These are phyloP conservation scores for Hylomyscus alleni DNA, from an alignment of 2,797 vertebrate species.

Conservation along the genomic window DNA sequence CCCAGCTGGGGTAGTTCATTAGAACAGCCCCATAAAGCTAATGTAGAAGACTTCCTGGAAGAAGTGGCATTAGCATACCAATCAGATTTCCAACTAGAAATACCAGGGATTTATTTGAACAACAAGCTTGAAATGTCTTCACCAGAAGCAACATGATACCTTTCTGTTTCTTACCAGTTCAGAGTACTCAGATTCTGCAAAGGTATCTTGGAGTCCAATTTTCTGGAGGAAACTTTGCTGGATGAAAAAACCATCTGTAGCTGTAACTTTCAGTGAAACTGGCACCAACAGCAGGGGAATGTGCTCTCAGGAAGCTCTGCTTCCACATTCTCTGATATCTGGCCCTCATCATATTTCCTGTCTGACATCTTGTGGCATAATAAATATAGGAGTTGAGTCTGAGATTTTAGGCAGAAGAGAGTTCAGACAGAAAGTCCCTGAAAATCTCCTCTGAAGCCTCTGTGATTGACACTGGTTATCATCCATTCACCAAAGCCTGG, in stretches of 20 bases:
- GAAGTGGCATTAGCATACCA: not conserved
- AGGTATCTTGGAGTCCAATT: not conserved
- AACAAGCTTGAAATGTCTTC: slow-evolving; percentile 2
- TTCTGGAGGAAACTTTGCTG: not conserved
- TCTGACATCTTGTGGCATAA: not conserved
- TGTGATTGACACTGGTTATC: not conserved
- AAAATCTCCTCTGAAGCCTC: not conserved
- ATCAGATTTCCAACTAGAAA: slow-evolving; percentile 2
- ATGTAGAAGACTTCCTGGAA: slow-evolving; percentile 6
- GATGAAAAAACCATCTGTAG: not conserved
- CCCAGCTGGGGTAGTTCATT: not conserved
- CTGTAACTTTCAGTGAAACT: not conserved
- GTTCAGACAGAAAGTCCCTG: slow-evolving; percentile 28
- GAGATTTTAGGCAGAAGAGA: slow-evolving; percentile 47
- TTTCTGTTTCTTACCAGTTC: slow-evolving; percentile 1
- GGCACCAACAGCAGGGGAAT: not conserved
- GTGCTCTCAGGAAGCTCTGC: not conserved
- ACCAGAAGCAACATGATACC: not conserved
- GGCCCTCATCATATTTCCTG: not conserved
- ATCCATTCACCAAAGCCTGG: slow-evolving; percentile 37
- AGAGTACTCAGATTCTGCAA: not conserved
- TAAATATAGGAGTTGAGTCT: not conserved
- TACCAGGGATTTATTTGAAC: not conserved
- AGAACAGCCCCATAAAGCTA: not conserved
- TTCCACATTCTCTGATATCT: not conserved